Percentiles rank a stretch among this genome's conserved stretches.
Conservation (phyloP, 2,888 invertebrate species). For the Ochropleura leucogaster region DNA sequence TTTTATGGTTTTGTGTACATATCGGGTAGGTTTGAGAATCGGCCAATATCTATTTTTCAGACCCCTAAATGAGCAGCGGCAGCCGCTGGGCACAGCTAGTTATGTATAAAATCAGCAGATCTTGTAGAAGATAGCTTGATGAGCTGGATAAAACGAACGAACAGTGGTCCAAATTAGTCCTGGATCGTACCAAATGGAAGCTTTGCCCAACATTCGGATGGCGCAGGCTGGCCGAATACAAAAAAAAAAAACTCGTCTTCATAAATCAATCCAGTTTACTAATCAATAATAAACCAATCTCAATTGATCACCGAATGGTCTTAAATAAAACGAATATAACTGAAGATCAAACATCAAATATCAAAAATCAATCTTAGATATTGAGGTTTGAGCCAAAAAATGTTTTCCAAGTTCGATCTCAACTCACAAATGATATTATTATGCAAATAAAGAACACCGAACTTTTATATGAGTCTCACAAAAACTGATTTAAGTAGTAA, state of each 20-base stretch:
- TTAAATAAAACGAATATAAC: slow-evolving; percentile 15
- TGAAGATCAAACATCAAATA: slow-evolving; percentile 36
- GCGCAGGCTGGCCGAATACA: background rate
- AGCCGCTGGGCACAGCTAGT: too few relatives aligned
- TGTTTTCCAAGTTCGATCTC: slow-evolving; percentile 43
- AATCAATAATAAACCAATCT: slow-evolving; percentile 6
- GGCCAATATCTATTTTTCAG: too few relatives aligned
- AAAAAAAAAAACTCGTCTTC: background rate
- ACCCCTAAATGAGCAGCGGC: too few relatives aligned
- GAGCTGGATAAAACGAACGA: too few relatives aligned
- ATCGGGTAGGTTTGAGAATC: too few relatives aligned
- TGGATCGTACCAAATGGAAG: too few relatives aligned
- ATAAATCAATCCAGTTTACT: background rate
- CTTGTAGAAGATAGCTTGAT: too few relatives aligned
- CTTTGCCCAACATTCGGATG: too few relatives aligned
- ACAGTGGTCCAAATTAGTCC: too few relatives aligned
- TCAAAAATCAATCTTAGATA: slow-evolving; percentile 51
- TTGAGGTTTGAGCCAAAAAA: slow-evolving; percentile 35
- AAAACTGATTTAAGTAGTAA: slow-evolving; percentile 58
- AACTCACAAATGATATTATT: slow-evolving; percentile 63
- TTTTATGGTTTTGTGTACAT: background rate
- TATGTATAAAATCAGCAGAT: too few relatives aligned
- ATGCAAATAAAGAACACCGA: slow-evolving; percentile 60
- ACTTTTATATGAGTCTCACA: slow-evolving; percentile 52
- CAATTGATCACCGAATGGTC: slow-evolving; percentile 7